Evolutionary conservation across 2,113 vertebrate species (phyloP).

Genomic region (Piprites chloris): DNA sequence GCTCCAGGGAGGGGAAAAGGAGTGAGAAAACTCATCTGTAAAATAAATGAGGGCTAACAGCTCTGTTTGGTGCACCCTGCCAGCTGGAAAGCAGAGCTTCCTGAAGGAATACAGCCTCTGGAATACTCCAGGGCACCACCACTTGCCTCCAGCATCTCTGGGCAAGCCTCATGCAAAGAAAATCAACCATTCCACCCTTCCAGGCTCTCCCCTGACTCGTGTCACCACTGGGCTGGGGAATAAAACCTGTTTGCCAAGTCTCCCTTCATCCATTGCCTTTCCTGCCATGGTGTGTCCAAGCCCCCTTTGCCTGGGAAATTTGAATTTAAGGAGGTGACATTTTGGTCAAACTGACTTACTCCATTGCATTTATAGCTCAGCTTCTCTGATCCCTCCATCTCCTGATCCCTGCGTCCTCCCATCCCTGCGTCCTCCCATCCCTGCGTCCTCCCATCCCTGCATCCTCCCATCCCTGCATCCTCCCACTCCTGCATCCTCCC

Average conservation of each 20-base stretch:
- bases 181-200: neutral
- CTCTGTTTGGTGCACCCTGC: neutral
- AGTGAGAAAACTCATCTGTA: neutral
- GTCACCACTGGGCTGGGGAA: neutral
- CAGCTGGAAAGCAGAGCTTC: neutral
- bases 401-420: neutral
- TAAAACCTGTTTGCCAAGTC: neutral
- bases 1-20: accelerated
- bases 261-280: neutral
- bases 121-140: neutral
- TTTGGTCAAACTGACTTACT: neutral
- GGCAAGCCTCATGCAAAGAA: neutral
- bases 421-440: too few species aligned
- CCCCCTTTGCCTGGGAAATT: neutral
- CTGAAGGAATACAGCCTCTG: neutral
- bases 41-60: neutral
- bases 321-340: neutral
- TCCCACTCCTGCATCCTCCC: too few species aligned
- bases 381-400: neutral
- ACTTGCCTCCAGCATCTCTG: neutral
- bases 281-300: neutral
- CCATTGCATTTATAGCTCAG: neutral
- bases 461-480: too few species aligned
- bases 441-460: too few species aligned
- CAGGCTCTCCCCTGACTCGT: neutral